phyloP scores from a whole-genome alignment of 1,140 invertebrate genomes.

The Bombus breviceps region DNA sequence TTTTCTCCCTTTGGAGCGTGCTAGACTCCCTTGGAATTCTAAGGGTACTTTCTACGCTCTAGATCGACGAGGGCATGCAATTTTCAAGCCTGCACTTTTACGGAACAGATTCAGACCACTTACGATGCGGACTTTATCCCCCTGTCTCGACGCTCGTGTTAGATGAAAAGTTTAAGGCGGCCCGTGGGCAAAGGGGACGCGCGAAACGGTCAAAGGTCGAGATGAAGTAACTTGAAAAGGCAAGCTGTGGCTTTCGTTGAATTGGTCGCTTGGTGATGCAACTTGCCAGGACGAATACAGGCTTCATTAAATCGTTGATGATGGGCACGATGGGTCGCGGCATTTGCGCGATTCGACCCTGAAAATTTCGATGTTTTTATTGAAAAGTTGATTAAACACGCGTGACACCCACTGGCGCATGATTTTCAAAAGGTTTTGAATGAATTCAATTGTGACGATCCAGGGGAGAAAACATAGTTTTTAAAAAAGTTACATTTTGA shows the following conservation, averaged over 20 bases:
- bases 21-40: too few relatives aligned
- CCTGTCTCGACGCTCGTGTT: conserved; percentile 14
- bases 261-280: not conserved
- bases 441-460: not conserved
- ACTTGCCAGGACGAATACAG: conserved; percentile 46
- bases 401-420: too few relatives aligned
- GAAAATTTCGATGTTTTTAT: not conserved
- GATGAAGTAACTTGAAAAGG: not conserved
- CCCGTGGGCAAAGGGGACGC: not conserved
- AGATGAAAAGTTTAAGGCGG: conserved; percentile 57
- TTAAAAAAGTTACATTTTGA: too few relatives aligned
- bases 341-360: not conserved
- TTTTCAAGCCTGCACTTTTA: conserved; percentile 23
- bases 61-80: not conserved
- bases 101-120: not conserved
- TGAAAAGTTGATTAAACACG: not conserved
- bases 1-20: not conserved
- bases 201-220: conserved; percentile 56
- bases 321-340: conserved; percentile 10
- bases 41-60: too few relatives aligned
- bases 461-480: not conserved
- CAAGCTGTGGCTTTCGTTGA: too few relatives aligned
- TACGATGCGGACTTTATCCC: conserved; percentile 41
- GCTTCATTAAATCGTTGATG: conserved; percentile 55
- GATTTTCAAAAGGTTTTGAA: not conserved